These are phyloP conservation scores for Amblyopsis rosae DNA, from an alignment of 2,113 vertebrate genomes.

Conservation along the genomic window DNA sequence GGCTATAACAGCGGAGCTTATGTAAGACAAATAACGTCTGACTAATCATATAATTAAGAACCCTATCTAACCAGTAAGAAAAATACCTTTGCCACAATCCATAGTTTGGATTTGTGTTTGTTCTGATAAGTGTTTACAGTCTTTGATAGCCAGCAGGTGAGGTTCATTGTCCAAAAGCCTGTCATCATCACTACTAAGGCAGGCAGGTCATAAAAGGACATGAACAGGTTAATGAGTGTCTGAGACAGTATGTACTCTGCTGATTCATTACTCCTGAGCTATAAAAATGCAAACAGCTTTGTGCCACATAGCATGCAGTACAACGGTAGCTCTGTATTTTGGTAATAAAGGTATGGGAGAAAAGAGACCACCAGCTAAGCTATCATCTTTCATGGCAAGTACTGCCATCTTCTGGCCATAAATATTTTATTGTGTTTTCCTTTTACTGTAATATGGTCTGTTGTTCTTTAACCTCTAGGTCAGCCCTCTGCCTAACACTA, in stretches of 20 bases:
- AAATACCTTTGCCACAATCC: constrained; percentile 49
- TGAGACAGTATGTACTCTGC: constrained; percentile 31
- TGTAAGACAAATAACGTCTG: constrained; percentile 1
- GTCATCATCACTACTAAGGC: constrained; percentile 38
- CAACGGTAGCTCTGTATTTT: neutral
- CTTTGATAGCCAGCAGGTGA: constrained; percentile 41
- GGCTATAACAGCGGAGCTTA: neutral
- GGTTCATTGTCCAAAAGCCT: constrained; percentile 50
- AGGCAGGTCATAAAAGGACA: constrained; percentile 51
- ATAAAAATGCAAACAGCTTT: constrained; percentile 20
- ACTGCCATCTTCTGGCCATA: constrained; percentile 66
- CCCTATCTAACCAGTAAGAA: constrained; percentile 14
- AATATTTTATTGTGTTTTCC: neutral
- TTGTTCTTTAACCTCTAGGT: too few relatives aligned
- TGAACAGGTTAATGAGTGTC: constrained; percentile 54
- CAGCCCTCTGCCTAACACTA: too few relatives aligned
- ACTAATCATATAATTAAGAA: neutral
- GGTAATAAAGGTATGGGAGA: neutral
- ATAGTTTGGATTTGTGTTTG: constrained; percentile 56
- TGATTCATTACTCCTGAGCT: constrained; percentile 17
- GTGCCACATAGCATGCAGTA: neutral
- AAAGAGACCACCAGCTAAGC: neutral
- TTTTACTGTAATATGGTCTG: neutral
- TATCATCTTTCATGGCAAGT: constrained; percentile 44
- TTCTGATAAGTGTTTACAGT: constrained; percentile 61